phyloP scores from a whole-genome alignment of 2,113 vertebrate genomes.

The Eleginops maclovinus region DNA sequence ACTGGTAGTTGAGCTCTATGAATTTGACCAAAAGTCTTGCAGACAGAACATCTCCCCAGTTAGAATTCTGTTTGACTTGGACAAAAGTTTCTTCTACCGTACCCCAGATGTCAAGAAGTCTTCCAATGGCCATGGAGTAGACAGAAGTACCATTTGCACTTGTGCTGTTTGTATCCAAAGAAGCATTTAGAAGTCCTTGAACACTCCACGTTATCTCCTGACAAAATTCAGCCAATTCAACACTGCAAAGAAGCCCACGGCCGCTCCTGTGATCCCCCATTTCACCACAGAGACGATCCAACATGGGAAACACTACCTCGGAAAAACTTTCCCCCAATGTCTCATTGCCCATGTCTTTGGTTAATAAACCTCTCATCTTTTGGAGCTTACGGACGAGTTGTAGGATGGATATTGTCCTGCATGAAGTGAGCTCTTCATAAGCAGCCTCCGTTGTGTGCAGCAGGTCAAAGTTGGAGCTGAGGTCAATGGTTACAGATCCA shows the following conservation, averaged over 20 bases:
- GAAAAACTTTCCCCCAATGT: not conserved
- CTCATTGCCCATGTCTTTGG: constrained; percentile 11
- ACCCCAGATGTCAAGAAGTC: constrained; percentile 79
- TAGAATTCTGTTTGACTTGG: constrained; percentile 74
- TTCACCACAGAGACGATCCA: constrained; percentile 72
- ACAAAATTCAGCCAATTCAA: constrained; percentile 74
- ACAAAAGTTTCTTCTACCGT: constrained; percentile 65
- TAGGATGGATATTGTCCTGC: constrained; percentile 76
- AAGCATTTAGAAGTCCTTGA: constrained; percentile 54
- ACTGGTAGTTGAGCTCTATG: constrained; percentile 76
- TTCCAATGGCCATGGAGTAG: constrained; percentile 69
- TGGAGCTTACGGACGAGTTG: constrained; percentile 81
- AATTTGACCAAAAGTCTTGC: constrained; percentile 81
- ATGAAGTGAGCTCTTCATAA: constrained; percentile 81
- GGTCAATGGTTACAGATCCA: constrained; percentile 82
- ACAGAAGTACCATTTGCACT: constrained; percentile 34
- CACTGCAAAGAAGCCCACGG: constrained; percentile 64
- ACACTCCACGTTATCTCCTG: constrained; percentile 45
- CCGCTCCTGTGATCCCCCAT: constrained; percentile 26
- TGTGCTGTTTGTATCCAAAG: constrained; percentile 31
- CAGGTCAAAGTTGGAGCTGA: constrained; percentile 77
- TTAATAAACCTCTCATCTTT: constrained; percentile 69
- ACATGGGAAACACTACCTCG: constrained; percentile 23
- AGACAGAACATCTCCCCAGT: constrained; percentile 83
- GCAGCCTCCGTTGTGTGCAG: constrained; percentile 80